phyloP scores from a whole-genome alignment of 2,888 invertebrate genomes.

The Drosophila austrosaltans region DNA sequence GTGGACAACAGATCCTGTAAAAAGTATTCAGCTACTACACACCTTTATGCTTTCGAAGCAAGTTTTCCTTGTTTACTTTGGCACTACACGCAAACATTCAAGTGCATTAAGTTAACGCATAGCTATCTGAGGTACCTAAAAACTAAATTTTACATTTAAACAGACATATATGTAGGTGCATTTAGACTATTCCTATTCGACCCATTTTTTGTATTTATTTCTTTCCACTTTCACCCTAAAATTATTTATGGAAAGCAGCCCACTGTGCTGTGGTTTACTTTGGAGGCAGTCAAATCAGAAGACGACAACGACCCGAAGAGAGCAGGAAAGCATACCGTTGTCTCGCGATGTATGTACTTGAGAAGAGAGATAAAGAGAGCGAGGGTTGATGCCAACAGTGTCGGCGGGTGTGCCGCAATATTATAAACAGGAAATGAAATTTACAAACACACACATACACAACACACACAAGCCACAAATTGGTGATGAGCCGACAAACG shows the following conservation, averaged over 20 bases:
- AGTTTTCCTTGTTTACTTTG: no score
- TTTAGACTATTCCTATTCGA: no score
- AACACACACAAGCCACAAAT: constrained; percentile 41
- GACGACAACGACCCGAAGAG: constrained; percentile 6
- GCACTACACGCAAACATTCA: no score
- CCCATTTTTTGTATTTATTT: background rate
- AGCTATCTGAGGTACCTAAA: no score
- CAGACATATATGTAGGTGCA: no score
- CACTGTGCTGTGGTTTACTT: constrained; percentile 34
- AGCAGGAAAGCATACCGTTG: constrained; percentile 4
- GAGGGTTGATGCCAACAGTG: constrained; percentile 23
- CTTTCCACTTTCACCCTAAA: background rate
- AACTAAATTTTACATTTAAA: no score
- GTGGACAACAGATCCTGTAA: background rate
- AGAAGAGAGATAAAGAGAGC: constrained; percentile 25
- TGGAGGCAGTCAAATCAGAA: constrained; percentile 31
- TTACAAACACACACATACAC: constrained; percentile 63
- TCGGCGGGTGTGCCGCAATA: constrained; percentile 56
- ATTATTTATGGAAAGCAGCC: background rate
- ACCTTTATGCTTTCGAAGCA: no score
- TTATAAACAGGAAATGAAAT: constrained; percentile 79
- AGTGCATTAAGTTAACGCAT: no score
- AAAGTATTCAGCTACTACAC: background rate
- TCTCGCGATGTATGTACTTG: constrained; percentile 9
- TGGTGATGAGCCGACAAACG: constrained; percentile 67